Evolutionary conservation across 2,888 invertebrate genomes (phyloP).

Genomic region (Zonitis immaculata): DNA sequence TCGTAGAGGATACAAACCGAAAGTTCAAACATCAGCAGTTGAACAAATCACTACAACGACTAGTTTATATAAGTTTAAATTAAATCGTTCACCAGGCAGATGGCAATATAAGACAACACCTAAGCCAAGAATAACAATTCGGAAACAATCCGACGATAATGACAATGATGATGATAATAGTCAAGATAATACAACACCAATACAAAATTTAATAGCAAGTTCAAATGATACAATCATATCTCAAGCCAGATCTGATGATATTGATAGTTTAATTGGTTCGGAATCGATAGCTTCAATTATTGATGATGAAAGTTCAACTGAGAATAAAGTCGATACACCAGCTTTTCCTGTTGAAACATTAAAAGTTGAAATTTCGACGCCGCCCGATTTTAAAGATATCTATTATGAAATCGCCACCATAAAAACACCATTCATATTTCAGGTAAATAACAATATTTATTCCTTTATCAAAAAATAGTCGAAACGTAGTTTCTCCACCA

Average conservation of each 20-base stretch:
- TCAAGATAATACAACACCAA: constrained; percentile 37
- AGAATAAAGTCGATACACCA: constrained; percentile 61
- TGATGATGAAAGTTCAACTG: constrained; percentile 59
- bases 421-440: constrained; percentile 84
- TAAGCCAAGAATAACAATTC: constrained; percentile 77
- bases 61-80: constrained; percentile 73
- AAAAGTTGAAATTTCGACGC: constrained; percentile 84
- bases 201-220: constrained; percentile 27
- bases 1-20: constrained; percentile 66
- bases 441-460: constrained; percentile 56
- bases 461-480: background rate
- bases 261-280: constrained; percentile 66
- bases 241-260: constrained; percentile 53
- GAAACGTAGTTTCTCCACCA: background rate
- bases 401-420: constrained; percentile 89
- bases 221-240: constrained; percentile 54
- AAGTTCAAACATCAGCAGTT: constrained; percentile 53
- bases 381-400: constrained; percentile 76
- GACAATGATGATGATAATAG: constrained; percentile 49
- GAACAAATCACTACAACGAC: constrained; percentile 56
- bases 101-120: constrained; percentile 91
- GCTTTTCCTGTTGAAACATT: constrained; percentile 68
- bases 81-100: constrained; percentile 76
- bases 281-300: constrained; percentile 61
- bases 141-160: constrained; percentile 60